phyloP scores from a whole-genome alignment of 2,888 invertebrate species.

The Caenorhabditis drosophilae region DNA sequence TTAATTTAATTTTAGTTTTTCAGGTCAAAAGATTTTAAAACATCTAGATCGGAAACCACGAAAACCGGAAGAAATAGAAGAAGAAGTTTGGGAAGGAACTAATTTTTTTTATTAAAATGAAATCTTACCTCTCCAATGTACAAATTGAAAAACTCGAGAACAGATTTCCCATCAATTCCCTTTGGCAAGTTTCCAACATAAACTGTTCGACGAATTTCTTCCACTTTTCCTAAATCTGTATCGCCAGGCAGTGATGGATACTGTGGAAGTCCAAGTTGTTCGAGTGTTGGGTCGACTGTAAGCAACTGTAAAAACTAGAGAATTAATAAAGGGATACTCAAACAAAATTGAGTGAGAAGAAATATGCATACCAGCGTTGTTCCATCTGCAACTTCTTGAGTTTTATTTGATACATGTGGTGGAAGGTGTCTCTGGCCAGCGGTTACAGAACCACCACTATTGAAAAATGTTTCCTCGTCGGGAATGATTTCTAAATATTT shows the following conservation, averaged over 20 bases:
- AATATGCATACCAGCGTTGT: conserved; percentile 51
- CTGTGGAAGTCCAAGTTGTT: conserved; percentile 78
- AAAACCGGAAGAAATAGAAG: neutral
- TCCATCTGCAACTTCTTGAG: conserved; percentile 61
- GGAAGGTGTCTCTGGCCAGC: conserved; percentile 76
- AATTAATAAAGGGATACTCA: neutral
- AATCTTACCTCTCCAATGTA: conserved; percentile 67
- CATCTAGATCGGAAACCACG: neutral
- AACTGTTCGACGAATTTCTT: conserved; percentile 92
- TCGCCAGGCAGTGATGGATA: conserved; percentile 90
- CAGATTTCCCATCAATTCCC: conserved; percentile 77
- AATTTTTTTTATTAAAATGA: neutral
- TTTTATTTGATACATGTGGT: conserved; percentile 84
- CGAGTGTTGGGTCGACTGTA: conserved; percentile 87
- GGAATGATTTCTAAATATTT: conserved; percentile 73
- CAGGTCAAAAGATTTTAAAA: neutral
- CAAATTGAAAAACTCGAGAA: conserved; percentile 83
- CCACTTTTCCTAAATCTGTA: conserved; percentile 74
- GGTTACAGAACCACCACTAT: conserved; percentile 84
- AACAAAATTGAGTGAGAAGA: neutral
- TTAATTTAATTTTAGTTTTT: neutral
- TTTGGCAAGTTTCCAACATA: conserved; percentile 80
- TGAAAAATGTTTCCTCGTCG: conserved; percentile 90
- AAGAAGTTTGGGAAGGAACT: neutral
- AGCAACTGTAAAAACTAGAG: conserved; percentile 73